A percentile compares a stretch with the other conserved stretches of the same genome.
Evolutionary conservation across 2,888 invertebrate genomes (phyloP).

Genomic region (Troides helena): DNA sequence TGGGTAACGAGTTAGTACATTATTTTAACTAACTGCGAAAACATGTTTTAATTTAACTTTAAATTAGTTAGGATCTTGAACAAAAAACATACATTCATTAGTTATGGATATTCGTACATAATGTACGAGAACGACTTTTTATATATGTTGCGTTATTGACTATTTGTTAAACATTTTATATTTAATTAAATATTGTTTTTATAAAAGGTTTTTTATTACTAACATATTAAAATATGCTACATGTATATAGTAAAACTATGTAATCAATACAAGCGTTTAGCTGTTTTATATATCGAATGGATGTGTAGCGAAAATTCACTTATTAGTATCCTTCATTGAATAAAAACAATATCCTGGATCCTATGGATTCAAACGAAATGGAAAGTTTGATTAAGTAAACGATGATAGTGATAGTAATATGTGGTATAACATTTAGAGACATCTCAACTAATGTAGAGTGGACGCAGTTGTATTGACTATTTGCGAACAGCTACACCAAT

Average conservation of each 20-base stretch:
- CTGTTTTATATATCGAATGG: no score
- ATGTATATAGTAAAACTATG: no score
- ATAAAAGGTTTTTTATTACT: not conserved
- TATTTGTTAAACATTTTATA: conserved; percentile 14
- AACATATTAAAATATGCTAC: not conserved
- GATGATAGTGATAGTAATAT: not conserved
- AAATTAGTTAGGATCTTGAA: not conserved
- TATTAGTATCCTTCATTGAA: not conserved
- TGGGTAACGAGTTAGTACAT: not conserved
- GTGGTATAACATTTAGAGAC: not conserved
- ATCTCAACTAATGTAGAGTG: not conserved
- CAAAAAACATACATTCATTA: not conserved
- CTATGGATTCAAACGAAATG: conserved; percentile 4
- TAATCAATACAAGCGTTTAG: no score
- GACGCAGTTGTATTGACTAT: conserved; percentile 4
- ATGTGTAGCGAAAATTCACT: not conserved
- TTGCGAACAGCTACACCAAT: conserved; percentile 6
- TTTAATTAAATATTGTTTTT: conserved; percentile 12
- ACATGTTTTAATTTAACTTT: not conserved
- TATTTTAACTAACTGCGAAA: not conserved
- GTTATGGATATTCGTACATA: not conserved
- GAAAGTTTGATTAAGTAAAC: conserved; percentile 10
- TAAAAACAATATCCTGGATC: not conserved
- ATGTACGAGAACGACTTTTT: not conserved
- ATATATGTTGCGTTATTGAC: not conserved